Evolutionary conservation across 2,888 invertebrate genomes (phyloP).

Genomic region (Ectemnius continuus): DNA sequence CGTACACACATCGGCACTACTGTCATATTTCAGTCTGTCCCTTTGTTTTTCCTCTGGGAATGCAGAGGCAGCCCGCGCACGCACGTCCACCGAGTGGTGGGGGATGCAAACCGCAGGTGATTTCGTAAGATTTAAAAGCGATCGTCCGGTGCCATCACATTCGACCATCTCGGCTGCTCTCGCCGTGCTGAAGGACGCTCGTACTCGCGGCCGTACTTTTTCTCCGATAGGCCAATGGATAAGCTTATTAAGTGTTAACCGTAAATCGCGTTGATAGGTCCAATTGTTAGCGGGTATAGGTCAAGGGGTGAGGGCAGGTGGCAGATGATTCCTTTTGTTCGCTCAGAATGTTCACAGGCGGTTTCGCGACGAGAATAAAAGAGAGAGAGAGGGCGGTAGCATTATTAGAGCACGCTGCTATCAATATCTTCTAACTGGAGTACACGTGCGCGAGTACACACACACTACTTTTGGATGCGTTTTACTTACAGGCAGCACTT

Average conservation of each 20-base stretch:
- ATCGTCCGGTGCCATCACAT: not conserved
- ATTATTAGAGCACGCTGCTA: constrained; percentile 20
- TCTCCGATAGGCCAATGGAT: constrained; percentile 32
- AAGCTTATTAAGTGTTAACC: constrained; percentile 25
- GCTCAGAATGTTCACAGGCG: not conserved
- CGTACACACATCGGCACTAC: too few species aligned
- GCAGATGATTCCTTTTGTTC: not conserved
- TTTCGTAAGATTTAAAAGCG: not conserved
- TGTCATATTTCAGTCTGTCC: too few species aligned
- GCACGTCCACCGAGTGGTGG: too few species aligned
- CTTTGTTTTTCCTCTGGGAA: too few species aligned
- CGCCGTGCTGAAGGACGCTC: constrained; percentile 17
- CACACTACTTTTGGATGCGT: constrained; percentile 21
- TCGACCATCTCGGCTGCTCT: constrained; percentile 14
- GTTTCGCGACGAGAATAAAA: not conserved
- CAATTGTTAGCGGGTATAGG: constrained; percentile 28
- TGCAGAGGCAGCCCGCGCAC: too few species aligned
- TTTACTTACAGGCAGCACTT: constrained; percentile 32
- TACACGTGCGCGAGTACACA: not conserved
- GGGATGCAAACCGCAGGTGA: too few species aligned
- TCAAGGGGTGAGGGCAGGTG: not conserved
- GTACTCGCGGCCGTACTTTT: constrained; percentile 27
- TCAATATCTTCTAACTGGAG: constrained; percentile 27
- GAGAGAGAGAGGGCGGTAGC: too few species aligned
- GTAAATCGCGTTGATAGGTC: constrained; percentile 34